Evolutionary conservation across 2,113 vertebrate species (phyloP).

Genomic region (Catharus bicknelli): DNA sequence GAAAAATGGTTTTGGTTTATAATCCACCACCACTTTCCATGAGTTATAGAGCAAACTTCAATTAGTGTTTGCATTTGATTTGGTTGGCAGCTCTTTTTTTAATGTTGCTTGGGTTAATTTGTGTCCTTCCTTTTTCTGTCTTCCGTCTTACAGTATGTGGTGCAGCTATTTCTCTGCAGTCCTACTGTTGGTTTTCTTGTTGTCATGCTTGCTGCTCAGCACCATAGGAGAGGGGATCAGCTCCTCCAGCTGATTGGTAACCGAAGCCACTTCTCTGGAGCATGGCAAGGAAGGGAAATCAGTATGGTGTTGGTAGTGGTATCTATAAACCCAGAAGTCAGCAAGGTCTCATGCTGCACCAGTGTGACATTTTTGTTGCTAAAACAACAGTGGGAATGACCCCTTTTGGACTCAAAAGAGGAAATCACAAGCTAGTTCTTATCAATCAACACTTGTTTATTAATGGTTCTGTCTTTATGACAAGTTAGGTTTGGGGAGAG

Average conservation of each 20-base stretch:
- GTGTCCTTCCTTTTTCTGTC: background rate
- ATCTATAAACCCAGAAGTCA: background rate
- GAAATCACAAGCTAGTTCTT: background rate
- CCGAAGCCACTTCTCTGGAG: background rate
- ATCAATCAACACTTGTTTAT: background rate
- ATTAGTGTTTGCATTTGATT: background rate
- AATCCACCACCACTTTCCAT: accelerated
- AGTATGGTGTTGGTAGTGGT: too few relatives aligned
- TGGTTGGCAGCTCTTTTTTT: background rate
- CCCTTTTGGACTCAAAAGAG: background rate
- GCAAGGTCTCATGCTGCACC: background rate
- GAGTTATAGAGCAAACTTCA: background rate
- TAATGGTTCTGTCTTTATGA: background rate
- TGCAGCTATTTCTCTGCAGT: background rate
- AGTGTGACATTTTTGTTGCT: background rate
- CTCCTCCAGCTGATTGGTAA: background rate
- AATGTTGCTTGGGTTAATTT: background rate
- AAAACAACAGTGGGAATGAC: background rate
- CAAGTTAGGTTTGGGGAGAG: background rate
- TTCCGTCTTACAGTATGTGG: background rate
- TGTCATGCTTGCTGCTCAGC: background rate
- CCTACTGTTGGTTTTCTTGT: background rate
- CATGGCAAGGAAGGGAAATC: background rate
- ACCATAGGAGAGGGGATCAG: background rate
- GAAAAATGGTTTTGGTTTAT: background rate